Conservation (phyloP, 2,113 vertebrate genomes). For the Aythya baeri region DNA sequence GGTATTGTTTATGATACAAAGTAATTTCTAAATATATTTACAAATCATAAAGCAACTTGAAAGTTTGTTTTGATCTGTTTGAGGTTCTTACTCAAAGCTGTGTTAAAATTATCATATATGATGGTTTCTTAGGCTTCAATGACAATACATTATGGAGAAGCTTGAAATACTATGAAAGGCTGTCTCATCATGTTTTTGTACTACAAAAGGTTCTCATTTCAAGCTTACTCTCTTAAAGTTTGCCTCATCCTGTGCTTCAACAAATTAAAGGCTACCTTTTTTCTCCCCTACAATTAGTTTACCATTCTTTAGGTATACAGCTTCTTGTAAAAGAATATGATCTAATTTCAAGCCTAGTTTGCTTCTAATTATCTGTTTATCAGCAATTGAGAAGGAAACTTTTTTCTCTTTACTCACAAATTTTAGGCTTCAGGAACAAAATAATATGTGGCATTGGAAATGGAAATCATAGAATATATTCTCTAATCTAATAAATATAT, state of each 20-base stretch:
- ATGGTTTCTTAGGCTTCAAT: slow-evolving; percentile 20
- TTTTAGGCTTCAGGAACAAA: background rate
- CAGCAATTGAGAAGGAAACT: background rate
- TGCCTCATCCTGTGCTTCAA: slow-evolving; percentile 36
- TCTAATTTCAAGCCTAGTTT: slow-evolving; percentile 60
- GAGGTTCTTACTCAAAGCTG: slow-evolving; percentile 27
- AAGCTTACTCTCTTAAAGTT: slow-evolving; percentile 37
- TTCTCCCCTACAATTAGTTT: slow-evolving; percentile 17
- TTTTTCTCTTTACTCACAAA: background rate
- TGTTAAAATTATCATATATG: slow-evolving; percentile 62
- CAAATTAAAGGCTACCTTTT: slow-evolving; percentile 42
- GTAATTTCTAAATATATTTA: slow-evolving; percentile 52
- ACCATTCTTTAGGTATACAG: background rate
- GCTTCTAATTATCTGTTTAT: slow-evolving; percentile 53
- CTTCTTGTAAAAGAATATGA: slow-evolving; percentile 49
- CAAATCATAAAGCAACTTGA: slow-evolving; percentile 31
- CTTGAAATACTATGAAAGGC: slow-evolving; percentile 63
- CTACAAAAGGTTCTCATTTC: slow-evolving; percentile 64
- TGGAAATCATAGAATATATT: background rate
- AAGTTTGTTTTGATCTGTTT: slow-evolving; percentile 60
- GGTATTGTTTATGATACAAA: slow-evolving; percentile 45
- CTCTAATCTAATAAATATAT: background rate
- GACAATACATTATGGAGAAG: slow-evolving; percentile 50
- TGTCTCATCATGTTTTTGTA: slow-evolving; percentile 61
- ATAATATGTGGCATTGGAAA: background rate